Base-by-base conservation (phyloP, 2,797 vertebrate genomes). In the Gambelia wislizenii region DNA sequence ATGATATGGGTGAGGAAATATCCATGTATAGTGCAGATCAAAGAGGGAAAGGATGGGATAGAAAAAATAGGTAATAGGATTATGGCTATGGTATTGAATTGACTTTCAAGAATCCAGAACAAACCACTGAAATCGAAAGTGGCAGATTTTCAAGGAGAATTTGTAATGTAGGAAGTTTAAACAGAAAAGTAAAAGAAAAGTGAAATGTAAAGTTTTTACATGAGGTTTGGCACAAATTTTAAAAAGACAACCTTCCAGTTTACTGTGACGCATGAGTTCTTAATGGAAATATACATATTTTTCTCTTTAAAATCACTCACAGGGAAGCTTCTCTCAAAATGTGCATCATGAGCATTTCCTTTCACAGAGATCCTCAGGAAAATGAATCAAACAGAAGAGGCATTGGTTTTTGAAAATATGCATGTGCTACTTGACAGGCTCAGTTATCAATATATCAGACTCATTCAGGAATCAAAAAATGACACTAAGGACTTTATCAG, bases 271-370 rank as follows among this genome's bases (percentile, higher is more conserved):
- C 59, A 61, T 25, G 59, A 25, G 14, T 14, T 14, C 22, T 9
- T 61, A 61, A 61, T 61, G 22, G 7, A 61, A 61, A 25, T 25
- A 61, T 20, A 82, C 13, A 33, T 64, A 44, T 61, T 64, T 16
- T 20, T 0, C 13, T 22, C 84, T 78, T 52, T 5, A 13, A 83
- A 89, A 3, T 0, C 1, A 84, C 0, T 4, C 70, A 4, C 4
- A 67, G 42, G 10, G 84, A 74, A 64, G 6, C 49, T 93, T 75
- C 76, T 72, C 56, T 80, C 47, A 20, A 70, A 33, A 18, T 82
- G 78, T 44, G 20, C 2, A 61, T 14, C 69, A 54, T 0, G 0
- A 8, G 47, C 2, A 47, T 67, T 22, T 74, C 88, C 83, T 90
- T 59, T 16, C 22, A 30, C 79, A 87, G 61, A 52, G 78, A 83